Evolutionary conservation across 2,113 vertebrate genomes (phyloP).

Genomic region (Etheostoma cragini): DNA sequence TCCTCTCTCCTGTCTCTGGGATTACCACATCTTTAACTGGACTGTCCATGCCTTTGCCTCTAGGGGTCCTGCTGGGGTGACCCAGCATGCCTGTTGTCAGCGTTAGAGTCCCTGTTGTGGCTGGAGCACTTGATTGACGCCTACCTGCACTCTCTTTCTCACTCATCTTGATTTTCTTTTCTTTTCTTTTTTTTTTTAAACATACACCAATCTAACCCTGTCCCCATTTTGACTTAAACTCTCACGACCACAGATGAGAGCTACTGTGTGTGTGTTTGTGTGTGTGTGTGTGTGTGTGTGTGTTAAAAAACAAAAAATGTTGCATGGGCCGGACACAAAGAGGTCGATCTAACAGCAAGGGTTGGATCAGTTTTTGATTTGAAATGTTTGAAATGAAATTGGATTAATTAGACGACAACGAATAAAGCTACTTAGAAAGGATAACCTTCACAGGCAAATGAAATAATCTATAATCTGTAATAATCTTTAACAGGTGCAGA

Average conservation of each 20-base stretch:
- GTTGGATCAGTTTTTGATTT: conserved; percentile 23
- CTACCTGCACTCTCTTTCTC: conserved; percentile 24
- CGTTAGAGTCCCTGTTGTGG: conserved; percentile 82
- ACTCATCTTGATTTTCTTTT: conserved; percentile 65
- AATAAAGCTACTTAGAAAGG: conserved; percentile 35
- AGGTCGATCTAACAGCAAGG: conserved; percentile 18
- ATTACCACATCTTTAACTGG: conserved; percentile 90
- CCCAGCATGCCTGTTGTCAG: conserved; percentile 74
- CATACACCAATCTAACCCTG: not conserved
- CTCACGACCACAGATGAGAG: not conserved
- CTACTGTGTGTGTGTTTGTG: not conserved
- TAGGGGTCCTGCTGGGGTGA: conserved; percentile 84
- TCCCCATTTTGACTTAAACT: not conserved
- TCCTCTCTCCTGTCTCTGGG: conserved; percentile 82
- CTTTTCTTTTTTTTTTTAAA: conserved; percentile 14
- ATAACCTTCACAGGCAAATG: conserved; percentile 45
- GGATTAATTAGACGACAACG: conserved; percentile 11
- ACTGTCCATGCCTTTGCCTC: conserved; percentile 78
- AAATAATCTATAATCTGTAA: conserved; percentile 49
- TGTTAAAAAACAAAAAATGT: conserved; percentile 8
- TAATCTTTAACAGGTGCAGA: conserved; percentile 40
- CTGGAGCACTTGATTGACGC: conserved; percentile 60
- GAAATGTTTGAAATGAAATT: conserved; percentile 20
- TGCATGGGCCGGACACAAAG: conserved; percentile 42
- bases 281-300: not conserved